Evolutionary conservation across 2,113 vertebrate species (phyloP).

Genomic region (Microcebus griseorufus): DNA sequence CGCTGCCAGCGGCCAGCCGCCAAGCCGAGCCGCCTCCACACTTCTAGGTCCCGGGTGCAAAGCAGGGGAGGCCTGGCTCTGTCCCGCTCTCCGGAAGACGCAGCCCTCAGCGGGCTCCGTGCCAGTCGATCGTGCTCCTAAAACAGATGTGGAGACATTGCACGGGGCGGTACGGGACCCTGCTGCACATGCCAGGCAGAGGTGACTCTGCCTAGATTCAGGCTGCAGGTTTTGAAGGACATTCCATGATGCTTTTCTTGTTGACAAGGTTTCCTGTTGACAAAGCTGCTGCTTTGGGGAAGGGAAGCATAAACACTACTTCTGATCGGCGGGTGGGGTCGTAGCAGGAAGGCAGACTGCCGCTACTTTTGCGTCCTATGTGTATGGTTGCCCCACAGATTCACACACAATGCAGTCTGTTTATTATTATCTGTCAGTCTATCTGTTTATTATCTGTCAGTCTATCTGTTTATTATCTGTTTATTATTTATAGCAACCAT

Average conservation of each 20-base stretch:
- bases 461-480: too few relatives aligned
- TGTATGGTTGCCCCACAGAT: neutral
- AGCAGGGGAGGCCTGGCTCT: too few relatives aligned
- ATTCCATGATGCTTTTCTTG: neutral
- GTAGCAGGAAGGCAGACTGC: neutral
- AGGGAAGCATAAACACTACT: neutral
- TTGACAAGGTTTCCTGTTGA: neutral
- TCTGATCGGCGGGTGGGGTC: neutral
- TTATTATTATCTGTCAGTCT: too few relatives aligned
- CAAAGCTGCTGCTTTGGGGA: neutral
- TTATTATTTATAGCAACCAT: neutral
- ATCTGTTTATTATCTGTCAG: too few relatives aligned
- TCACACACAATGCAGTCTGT: too few relatives aligned
- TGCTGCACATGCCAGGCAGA: fast-evolving
- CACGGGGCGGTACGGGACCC: fast-evolving
- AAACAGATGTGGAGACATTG: fast-evolving
- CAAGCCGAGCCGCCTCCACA: fast-evolving
- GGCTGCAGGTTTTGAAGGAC: too few relatives aligned
- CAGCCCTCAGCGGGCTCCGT: fast-evolving
- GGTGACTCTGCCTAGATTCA: too few relatives aligned
- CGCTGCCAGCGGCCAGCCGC: fast-evolving
- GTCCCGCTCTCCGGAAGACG: fast-evolving
- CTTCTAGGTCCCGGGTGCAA: fast-evolving
- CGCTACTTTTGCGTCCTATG: fast-evolving
- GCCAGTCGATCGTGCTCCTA: fast-evolving